A percentile compares a stretch with the other conserved stretches of the same genome.
Evolutionary conservation across 2,113 vertebrate genomes (phyloP).

Genomic region (Syrrhaptes paradoxus): DNA sequence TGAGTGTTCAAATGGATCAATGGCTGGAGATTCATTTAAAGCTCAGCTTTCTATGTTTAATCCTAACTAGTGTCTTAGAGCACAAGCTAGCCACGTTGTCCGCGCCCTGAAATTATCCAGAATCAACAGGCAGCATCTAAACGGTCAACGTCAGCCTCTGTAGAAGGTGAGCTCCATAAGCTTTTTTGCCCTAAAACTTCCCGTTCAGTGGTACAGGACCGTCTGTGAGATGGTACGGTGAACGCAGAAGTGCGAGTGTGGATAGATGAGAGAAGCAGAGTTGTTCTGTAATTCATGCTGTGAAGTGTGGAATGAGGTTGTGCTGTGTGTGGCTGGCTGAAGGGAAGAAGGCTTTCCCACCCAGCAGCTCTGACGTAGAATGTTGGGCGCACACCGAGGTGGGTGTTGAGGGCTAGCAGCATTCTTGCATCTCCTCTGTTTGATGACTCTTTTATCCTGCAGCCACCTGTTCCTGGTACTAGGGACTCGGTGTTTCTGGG

Average conservation of each 20-base stretch:
- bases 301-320: neutral
- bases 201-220: neutral
- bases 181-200: neutral
- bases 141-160: neutral
- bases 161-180: neutral
- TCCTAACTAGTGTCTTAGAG: neutral
- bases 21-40: conserved; percentile 38
- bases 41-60: neutral
- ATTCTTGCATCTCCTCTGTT: neutral
- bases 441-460: rapidly evolving
- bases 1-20: conserved; percentile 51
- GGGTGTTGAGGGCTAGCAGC: neutral
- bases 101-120: neutral
- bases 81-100: neutral
- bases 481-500: neutral
- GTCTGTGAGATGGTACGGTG: neutral
- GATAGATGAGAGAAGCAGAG: neutral
- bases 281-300: neutral
- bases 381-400: neutral
- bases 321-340: neutral
- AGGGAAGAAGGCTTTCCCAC: neutral
- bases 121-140: neutral
- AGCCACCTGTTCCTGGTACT: neutral
- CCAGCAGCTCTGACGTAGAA: neutral
- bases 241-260: neutral